Conservation (phyloP, 1,140 invertebrate species). For the Harlomillsia oculata region DNA sequence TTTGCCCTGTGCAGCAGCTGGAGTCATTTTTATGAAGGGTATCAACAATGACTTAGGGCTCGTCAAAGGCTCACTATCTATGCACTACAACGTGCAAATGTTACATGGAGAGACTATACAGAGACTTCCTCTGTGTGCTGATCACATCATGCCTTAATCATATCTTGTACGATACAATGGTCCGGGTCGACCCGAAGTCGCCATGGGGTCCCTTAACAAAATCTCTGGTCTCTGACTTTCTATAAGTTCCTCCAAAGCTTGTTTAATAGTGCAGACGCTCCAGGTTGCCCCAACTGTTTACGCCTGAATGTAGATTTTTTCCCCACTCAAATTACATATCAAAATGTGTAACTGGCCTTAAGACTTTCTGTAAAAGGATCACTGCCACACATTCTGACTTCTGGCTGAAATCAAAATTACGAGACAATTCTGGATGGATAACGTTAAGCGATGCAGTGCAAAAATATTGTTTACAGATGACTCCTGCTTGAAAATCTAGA, state of each 20-base stretch:
- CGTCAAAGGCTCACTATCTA: neutral
- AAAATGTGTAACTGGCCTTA: no score
- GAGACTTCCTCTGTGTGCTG: constrained; percentile 7
- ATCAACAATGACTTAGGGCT: neutral
- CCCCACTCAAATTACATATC: no score
- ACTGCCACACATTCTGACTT: no score
- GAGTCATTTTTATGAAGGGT: neutral
- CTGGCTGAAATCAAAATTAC: no score
- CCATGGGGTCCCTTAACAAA: neutral
- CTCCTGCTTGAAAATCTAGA: no score
- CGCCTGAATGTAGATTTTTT: no score
- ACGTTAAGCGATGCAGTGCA: no score
- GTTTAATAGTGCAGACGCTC: neutral
- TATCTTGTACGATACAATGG: constrained; percentile 12
- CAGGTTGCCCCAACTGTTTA: no score
- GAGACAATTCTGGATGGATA: no score
- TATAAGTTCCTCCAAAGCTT: neutral
- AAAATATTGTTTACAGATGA: no score
- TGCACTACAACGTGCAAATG: constrained; percentile 1
- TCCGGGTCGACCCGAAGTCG: constrained; percentile 7
- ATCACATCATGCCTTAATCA: constrained; percentile 24
- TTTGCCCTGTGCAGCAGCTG: neutral
- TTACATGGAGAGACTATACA: no score
- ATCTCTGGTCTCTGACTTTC: neutral
- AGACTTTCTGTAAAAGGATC: no score